phyloP scores from a whole-genome alignment of 2,797 vertebrate genomes.

The Platalea minor region DNA sequence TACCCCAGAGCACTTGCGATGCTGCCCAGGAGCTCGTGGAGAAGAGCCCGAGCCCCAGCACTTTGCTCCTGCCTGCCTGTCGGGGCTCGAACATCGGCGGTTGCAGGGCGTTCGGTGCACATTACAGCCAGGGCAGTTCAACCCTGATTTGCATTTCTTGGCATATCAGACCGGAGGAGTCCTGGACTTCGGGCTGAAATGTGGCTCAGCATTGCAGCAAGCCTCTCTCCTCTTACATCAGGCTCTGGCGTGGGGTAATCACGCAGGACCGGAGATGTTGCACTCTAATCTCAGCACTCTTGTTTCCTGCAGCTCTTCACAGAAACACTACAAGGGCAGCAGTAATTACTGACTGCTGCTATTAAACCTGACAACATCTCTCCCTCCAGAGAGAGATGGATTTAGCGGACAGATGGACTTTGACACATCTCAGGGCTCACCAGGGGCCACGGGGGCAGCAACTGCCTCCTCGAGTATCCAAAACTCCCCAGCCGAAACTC shows the following conservation, averaged over 20 bases:
- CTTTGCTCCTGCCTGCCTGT: background rate
- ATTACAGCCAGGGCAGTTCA: background rate
- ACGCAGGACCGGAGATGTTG: background rate
- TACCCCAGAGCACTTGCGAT: background rate
- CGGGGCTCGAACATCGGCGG: accelerated
- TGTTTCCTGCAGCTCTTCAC: background rate
- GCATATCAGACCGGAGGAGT: background rate
- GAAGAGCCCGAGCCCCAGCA: background rate
- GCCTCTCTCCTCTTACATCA: background rate
- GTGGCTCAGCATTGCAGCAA: background rate
- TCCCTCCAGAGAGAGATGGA: background rate
- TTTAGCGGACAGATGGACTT: background rate
- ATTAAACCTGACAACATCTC: background rate
- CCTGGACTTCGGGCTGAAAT: background rate
- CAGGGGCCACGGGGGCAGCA: background rate
- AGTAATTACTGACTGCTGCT: background rate
- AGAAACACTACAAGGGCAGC: background rate
- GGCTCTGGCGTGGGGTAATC: background rate
- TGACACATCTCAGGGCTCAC: background rate
- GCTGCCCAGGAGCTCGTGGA: background rate
- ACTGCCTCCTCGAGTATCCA: background rate
- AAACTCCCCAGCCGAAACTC: background rate
- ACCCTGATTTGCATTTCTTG: background rate
- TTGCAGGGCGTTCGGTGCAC: accelerated
- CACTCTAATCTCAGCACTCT: background rate